Evolutionary conservation across 1,140 invertebrate genomes (phyloP), one percentile per base, ranked within the genome.

Genomic region (Heliothis virescens): DNA sequence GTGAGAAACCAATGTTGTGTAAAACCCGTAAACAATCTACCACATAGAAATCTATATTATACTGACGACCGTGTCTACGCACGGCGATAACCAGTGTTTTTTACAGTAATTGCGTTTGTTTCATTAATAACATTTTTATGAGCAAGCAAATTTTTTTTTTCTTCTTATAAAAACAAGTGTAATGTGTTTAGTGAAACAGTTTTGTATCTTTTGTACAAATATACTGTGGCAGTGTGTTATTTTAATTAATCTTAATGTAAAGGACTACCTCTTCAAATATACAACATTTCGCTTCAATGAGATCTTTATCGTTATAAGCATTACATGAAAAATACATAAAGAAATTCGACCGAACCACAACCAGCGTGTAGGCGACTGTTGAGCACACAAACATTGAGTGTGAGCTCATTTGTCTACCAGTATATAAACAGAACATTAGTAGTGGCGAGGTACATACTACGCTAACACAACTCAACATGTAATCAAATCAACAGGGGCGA

Each of bases 401-500:
- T 48, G 41, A 65, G 47, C 62, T 65, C 62, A 65, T 29, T 65
- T 18, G 62, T 65, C 29, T 65, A 65, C 62, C 62, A 48, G 7
- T 18, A 63, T 57, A 41, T 41, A 41, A 57, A 57, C 41, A 65
- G 62, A 18, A 10, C 63, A 63, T 67, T 47, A 48, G 41, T 11
- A 60, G 12, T 5, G 47, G 48, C 10, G 67, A 53, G 67, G 4
- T 71, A 41, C 47, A n/a, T 67, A 26, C 18, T 41, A 41, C 10
- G 47, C n/a, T n/a, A 53, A 71, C n/a, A 52, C 3, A 71, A 26
- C 18, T 26, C 21, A 71, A 69, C 48, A 52, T 48, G 18, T 52
- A 21, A 69, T 53, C 67, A 71, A 71, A 50, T 52, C 48, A 71
- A 71, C 67, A 72, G 83, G 83, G 55, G 63, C 79, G 77, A 93